A percentile compares a stretch with the other conserved stretches of the same genome.
Evolutionary conservation across 1,140 invertebrate species (phyloP).

Genomic region (Protaetia brevitarsis): DNA sequence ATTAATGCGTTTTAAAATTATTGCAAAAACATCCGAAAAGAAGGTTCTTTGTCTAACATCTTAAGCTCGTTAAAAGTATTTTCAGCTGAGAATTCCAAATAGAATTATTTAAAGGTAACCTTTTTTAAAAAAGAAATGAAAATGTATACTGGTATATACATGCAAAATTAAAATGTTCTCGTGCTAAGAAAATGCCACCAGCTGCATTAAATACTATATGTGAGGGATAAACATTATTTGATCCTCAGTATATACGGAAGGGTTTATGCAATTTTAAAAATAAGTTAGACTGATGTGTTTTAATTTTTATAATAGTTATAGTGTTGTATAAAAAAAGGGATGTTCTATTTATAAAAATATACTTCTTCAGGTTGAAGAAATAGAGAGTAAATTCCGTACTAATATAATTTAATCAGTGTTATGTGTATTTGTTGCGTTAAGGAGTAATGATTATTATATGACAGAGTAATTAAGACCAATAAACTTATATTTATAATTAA

Average conservation of each 20-base stretch:
- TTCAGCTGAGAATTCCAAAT: too few relatives aligned
- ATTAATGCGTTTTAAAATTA: too few relatives aligned
- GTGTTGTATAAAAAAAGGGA: constrained; percentile 19
- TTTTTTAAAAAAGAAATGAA: too few relatives aligned
- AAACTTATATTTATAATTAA: not conserved
- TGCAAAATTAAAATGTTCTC: too few relatives aligned
- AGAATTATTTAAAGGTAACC: too few relatives aligned
- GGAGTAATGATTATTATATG: constrained; percentile 1
- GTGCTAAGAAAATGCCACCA: too few relatives aligned
- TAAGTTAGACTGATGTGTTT: constrained; percentile 12
- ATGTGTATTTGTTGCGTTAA: constrained; percentile 25
- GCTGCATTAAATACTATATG: too few relatives aligned
- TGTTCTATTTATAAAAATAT: constrained; percentile 25
- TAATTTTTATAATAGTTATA: constrained; percentile 11
- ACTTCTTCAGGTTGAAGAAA: constrained; percentile 24
- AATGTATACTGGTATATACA: too few relatives aligned
- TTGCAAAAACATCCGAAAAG: too few relatives aligned
- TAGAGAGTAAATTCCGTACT: constrained; percentile 34
- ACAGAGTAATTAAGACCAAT: constrained; percentile 20
- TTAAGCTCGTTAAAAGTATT: too few relatives aligned
- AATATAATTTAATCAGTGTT: constrained; percentile 29
- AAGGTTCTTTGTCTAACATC: too few relatives aligned
- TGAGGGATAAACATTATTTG: not conserved
- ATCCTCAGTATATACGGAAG: not conserved
- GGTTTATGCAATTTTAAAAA: not conserved